phyloP scores from a whole-genome alignment of 2,888 invertebrate species.

The Macrosoma leucophasiata region DNA sequence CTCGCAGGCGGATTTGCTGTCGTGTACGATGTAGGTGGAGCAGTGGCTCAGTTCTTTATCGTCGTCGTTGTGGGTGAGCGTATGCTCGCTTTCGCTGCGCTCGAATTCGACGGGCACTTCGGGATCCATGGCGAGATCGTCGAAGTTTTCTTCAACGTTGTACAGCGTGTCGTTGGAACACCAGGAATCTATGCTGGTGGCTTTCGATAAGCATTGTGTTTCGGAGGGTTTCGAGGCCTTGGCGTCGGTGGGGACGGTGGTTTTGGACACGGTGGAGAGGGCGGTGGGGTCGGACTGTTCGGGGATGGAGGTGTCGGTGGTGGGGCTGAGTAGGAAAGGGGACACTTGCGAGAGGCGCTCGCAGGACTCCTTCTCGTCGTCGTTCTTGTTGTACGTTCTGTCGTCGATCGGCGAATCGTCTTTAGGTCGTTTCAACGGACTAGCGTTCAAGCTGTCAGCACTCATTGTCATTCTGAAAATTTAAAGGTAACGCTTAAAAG shows the following conservation, averaged over 20 bases:
- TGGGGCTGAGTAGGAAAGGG: slow-evolving; percentile 61
- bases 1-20: slow-evolving; percentile 54
- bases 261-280: slow-evolving; percentile 65
- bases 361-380: slow-evolving; percentile 51
- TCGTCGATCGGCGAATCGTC: slow-evolving; percentile 49
- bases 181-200: slow-evolving; percentile 79
- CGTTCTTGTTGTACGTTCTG: slow-evolving; percentile 49
- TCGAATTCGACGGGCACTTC: slow-evolving; percentile 44
- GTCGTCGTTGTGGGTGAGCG: slow-evolving; percentile 58
- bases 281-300: slow-evolving; percentile 52
- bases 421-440: slow-evolving; percentile 41
- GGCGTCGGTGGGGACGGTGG: slow-evolving; percentile 63
- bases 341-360: slow-evolving; percentile 63
- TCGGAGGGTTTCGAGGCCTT: slow-evolving; percentile 67
- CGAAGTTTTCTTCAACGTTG: slow-evolving; percentile 77
- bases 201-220: slow-evolving; percentile 65
- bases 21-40: slow-evolving; percentile 62
- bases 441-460: slow-evolving; percentile 66
- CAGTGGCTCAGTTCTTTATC: slow-evolving; percentile 54
- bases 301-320: slow-evolving; percentile 53
- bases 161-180: slow-evolving; percentile 79
- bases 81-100: slow-evolving; percentile 58
- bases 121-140: slow-evolving; percentile 59
- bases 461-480: slow-evolving; percentile 62
- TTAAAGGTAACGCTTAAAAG: not conserved